Conservation (phyloP, 2,797 vertebrate genomes). For the Notamacropus eugenii region DNA sequence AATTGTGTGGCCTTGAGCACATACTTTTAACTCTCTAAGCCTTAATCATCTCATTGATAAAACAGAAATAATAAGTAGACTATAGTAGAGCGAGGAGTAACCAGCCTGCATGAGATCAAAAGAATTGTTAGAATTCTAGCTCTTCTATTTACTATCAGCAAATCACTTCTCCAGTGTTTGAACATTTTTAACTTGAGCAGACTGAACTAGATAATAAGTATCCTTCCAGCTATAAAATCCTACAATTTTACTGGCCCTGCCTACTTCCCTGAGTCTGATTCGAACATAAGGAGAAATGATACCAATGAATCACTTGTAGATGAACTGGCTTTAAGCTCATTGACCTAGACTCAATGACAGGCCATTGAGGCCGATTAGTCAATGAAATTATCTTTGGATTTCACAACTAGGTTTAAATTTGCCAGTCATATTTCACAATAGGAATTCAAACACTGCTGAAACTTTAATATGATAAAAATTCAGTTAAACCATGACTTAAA, state of each 20-base stretch:
- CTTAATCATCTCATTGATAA: background rate
- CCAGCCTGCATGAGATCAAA: background rate
- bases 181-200: background rate
- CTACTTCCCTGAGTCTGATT: background rate
- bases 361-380: constrained; percentile 13
- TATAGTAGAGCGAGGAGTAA: background rate
- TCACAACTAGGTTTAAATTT: constrained; percentile 29
- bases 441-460: background rate
- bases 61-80: background rate
- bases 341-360: constrained; percentile 30
- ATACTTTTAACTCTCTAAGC: background rate
- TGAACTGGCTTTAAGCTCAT: background rate
- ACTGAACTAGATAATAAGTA: background rate
- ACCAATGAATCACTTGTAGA: background rate
- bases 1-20: background rate
- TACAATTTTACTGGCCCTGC: background rate
- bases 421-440: constrained; percentile 22
- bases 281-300: background rate
- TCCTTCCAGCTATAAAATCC: background rate
- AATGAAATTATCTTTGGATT: constrained; percentile 28
- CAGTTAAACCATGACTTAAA: constrained; percentile 15
- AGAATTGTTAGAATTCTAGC: background rate
- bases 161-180: background rate
- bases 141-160: background rate
- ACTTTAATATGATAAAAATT: constrained; percentile 12